Base-by-base conservation (phyloP, 2,888 invertebrate genomes). In the Myathropa florea region DNA sequence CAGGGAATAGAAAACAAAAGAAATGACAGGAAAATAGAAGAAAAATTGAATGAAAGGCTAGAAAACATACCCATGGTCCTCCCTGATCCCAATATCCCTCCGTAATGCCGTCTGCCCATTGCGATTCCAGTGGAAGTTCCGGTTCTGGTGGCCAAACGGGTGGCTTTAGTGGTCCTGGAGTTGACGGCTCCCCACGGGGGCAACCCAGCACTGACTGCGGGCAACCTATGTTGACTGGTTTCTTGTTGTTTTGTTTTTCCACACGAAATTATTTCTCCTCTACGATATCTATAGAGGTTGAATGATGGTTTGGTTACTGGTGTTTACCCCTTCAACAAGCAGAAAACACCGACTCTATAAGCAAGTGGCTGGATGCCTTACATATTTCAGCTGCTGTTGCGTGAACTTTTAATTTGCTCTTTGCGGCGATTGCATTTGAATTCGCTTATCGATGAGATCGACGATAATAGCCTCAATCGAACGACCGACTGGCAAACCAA, bases 11-110 rank as follows among this genome's bases (percentile, higher is more conserved):
- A 55, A 4, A 28, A 39, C 21, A 39, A 46, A 36, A 24, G 39
- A 65, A 55, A 59, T 55, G 23, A 64, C 57, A 72, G 59, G 53
- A 46, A 39, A 79, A 75, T 72, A 28, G 67, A 68, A 73, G 36
- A 77, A 68, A 81, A 55, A 81, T 64, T 60, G 23, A 77, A 36
- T 39, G 70, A 81, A 55, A 64, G 53, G 65, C 75, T 21, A 75
- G 33, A 21, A 78, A 77, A 89, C 91, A 89, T 90, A 91, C 91
- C 91, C 91, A 91, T 88, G 90, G 90, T 78, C 90, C 90, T 81
- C 90, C 90, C 89, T 91, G 90, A 89, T 90, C 90, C 91, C 91
- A 91, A 88, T 91, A 91, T 81, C 90, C 90, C 89, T 91, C 91
- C 14, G 90, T 90, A 73, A 90, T 87, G 63, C 91, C 91, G 88